A percentile compares a stretch with the other conserved stretches of the same genome.
Conservation (phyloP, 2,113 vertebrate genomes). For the Anthoscopus minutus region DNA sequence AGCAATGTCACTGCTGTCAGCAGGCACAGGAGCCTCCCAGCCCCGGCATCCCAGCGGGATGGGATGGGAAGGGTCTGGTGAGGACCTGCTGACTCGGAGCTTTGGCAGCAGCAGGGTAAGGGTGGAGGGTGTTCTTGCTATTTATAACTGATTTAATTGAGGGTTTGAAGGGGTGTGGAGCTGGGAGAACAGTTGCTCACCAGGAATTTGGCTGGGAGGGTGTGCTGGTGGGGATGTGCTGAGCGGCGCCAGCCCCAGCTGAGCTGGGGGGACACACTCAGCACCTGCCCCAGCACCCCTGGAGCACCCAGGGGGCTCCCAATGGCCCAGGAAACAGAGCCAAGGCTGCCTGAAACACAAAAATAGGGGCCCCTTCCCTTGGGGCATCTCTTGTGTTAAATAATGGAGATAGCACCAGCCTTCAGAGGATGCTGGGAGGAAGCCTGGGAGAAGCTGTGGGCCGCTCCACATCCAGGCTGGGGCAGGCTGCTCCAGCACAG, state of each 20-base stretch:
- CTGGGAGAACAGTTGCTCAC: neutral
- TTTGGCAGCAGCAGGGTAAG: neutral
- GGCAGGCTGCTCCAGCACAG: neutral
- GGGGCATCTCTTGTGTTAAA: neutral
- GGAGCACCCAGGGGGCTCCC: neutral
- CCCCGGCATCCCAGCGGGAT: rapidly evolving
- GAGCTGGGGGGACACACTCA: neutral
- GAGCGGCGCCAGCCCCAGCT: neutral
- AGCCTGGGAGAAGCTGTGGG: too few species aligned
- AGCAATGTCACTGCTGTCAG: neutral
- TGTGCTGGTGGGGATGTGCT: rapidly evolving
- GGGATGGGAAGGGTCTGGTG: neutral
- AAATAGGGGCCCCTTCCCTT: neutral
- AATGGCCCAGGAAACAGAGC: neutral
- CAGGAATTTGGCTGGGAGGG: slow-evolving; percentile 19
- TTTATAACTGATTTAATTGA: slow-evolving; percentile 37
- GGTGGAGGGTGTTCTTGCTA: neutral
- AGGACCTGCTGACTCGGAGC: neutral
- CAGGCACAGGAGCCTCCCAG: neutral
- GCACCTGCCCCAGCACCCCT: neutral
- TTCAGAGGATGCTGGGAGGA: neutral
- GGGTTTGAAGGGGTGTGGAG: neutral
- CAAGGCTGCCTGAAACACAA: neutral
- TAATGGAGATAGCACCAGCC: rapidly evolving
- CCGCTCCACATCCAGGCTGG: neutral